Evolutionary conservation across 2,113 vertebrate genomes (phyloP).

Genomic region (Atractosteus spatula): DNA sequence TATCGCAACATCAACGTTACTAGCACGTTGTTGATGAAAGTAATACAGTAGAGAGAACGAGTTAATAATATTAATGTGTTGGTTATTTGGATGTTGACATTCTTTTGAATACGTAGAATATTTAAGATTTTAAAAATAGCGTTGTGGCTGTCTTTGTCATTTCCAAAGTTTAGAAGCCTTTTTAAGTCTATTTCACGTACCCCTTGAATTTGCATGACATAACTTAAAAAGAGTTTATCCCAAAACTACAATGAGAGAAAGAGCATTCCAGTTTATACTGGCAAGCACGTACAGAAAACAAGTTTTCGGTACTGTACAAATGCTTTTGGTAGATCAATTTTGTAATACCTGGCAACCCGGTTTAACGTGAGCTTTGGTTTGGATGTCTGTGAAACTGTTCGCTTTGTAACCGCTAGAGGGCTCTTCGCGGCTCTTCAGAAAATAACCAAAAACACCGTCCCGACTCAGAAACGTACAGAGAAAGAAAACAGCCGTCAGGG

Average conservation of each 20-base stretch:
- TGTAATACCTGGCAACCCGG: slow-evolving; percentile 1
- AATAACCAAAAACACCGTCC: slow-evolving; percentile 64
- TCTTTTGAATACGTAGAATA: too few relatives aligned
- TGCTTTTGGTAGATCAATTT: background rate
- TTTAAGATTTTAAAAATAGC: too few relatives aligned
- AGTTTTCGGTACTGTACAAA: slow-evolving; percentile 1
- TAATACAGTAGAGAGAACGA: too few relatives aligned
- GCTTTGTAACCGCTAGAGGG: slow-evolving; percentile 85
- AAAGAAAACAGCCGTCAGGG: slow-evolving; percentile 64
- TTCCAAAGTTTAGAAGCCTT: too few relatives aligned
- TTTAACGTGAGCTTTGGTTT: background rate
- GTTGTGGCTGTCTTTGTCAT: too few relatives aligned
- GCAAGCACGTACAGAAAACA: background rate
- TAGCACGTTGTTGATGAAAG: too few relatives aligned
- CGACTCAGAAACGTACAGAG: slow-evolving; percentile 70
- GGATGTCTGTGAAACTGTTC: slow-evolving; percentile 14
- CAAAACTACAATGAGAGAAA: background rate
- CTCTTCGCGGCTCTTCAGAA: slow-evolving; percentile 74
- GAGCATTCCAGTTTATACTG: background rate
- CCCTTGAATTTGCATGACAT: too few relatives aligned
- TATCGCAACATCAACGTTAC: too few relatives aligned
- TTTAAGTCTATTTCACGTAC: too few relatives aligned
- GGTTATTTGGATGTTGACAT: too few relatives aligned
- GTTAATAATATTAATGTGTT: too few relatives aligned
- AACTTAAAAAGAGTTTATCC: background rate